Evolutionary conservation across 2,113 vertebrate genomes (phyloP).

Genomic region (Petrocephalus zakoni): DNA sequence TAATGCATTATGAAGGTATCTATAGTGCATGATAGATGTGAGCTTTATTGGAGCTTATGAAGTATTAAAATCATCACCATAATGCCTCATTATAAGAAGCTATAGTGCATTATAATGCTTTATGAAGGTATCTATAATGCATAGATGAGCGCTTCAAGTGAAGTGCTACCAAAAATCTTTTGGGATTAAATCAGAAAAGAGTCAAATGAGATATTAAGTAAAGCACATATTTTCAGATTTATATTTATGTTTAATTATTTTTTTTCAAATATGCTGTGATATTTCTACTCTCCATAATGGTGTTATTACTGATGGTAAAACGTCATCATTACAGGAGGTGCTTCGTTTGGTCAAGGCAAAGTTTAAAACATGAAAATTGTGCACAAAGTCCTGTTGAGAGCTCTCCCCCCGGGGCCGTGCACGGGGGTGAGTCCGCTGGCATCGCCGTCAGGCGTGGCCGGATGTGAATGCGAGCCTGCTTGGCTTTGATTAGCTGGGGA

Average conservation of each 20-base stretch:
- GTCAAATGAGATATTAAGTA: background rate
- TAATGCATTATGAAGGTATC: no score
- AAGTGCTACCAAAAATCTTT: background rate
- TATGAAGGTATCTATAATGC: no score
- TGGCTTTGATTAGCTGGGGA: slow-evolving; percentile 43
- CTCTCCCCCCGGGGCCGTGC: background rate
- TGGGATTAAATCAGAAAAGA: background rate
- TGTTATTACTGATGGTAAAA: background rate
- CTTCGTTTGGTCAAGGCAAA: background rate
- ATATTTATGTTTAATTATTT: background rate
- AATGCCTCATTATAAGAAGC: no score
- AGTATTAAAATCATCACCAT: no score
- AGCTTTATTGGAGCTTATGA: no score
- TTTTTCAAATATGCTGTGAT: background rate
- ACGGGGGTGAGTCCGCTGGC: background rate
- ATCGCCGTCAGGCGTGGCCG: background rate
- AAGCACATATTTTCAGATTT: background rate
- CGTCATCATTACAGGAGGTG: background rate
- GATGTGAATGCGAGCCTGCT: slow-evolving; percentile 18
- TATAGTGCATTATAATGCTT: no score
- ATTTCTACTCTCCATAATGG: background rate
- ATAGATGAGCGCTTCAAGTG: background rate
- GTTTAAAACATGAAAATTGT: background rate
- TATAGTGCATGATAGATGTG: no score
- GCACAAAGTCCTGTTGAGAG: background rate